These are phyloP conservation scores for Myotis yumanensis DNA, from an alignment of 2,113 vertebrate species.

Conservation along the genomic window DNA sequence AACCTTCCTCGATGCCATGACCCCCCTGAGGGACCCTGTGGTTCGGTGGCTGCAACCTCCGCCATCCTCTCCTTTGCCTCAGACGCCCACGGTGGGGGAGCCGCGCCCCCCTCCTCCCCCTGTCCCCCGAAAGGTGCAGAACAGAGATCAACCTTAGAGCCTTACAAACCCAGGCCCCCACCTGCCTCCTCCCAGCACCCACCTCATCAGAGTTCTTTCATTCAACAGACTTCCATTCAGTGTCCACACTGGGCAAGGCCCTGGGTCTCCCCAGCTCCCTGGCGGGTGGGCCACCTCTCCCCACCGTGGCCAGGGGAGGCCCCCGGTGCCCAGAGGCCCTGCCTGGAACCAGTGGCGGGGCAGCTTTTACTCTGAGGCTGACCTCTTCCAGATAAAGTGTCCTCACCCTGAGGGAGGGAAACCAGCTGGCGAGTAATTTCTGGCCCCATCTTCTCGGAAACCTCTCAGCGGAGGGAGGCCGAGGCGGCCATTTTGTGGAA, in stretches of 20 bases:
- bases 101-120: neutral
- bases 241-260: neutral
- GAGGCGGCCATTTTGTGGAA: conserved; percentile 71
- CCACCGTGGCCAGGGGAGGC: neutral
- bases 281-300: neutral
- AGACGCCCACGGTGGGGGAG: neutral
- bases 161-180: neutral
- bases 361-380: neutral
- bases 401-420: neutral
- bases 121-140: neutral
- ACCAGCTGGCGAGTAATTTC: neutral
- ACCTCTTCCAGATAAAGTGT: neutral
- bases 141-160: neutral
- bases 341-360: neutral
- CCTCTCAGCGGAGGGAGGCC: fast-evolving
- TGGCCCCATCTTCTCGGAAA: neutral
- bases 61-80: conserved; percentile 60
- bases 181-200: neutral
- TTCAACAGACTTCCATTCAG: neutral
- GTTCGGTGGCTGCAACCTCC: conserved; percentile 66
- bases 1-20: conserved; percentile 63
- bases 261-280: neutral
- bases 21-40: conserved; percentile 62
- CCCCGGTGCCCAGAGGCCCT: neutral
- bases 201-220: neutral